A percentile compares a stretch with the other conserved stretches of the same genome.
Conservation (phyloP, 37 sponge, comb jelly and placozoan genomes). For the Tethya wilhelma region DNA sequence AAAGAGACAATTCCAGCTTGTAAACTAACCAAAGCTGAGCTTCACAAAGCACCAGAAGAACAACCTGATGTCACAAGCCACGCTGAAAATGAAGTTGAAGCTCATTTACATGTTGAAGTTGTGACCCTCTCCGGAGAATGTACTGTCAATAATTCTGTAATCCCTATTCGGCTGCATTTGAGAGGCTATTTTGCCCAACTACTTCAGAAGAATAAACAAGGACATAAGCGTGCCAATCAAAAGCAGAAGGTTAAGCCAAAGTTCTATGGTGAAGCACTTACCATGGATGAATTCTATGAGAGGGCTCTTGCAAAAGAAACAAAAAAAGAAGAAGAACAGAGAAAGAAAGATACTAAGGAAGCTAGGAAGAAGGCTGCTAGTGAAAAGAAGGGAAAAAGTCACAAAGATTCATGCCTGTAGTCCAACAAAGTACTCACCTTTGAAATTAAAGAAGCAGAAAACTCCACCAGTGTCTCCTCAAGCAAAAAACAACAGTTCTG, state of each 20-base stretch:
- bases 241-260: neutral
- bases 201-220: slow-evolving; percentile 14
- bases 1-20: too few relatives aligned
- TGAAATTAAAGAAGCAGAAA: neutral
- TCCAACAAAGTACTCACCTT: too few relatives aligned
- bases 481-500: too few relatives aligned
- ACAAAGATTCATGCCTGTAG: neutral
- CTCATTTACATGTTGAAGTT: neutral
- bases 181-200: slow-evolving; percentile 24
- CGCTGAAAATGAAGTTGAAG: neutral
- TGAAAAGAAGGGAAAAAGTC: neutral
- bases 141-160: neutral
- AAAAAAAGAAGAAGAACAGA: neutral
- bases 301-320: neutral
- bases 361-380: neutral
- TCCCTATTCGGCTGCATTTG: slow-evolving; percentile 33
- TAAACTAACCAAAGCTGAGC: too few relatives aligned
- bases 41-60: slow-evolving; percentile 1
- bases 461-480: neutral
- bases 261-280: slow-evolving; percentile 63
- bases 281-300: slow-evolving; percentile 43
- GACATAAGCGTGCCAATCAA: neutral
- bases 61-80: neutral
- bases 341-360: neutral
- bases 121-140: slow-evolving; percentile 10